These are phyloP conservation scores for Morelia viridis DNA, from an alignment of 2,797 vertebrate species.

Conservation along the genomic window DNA sequence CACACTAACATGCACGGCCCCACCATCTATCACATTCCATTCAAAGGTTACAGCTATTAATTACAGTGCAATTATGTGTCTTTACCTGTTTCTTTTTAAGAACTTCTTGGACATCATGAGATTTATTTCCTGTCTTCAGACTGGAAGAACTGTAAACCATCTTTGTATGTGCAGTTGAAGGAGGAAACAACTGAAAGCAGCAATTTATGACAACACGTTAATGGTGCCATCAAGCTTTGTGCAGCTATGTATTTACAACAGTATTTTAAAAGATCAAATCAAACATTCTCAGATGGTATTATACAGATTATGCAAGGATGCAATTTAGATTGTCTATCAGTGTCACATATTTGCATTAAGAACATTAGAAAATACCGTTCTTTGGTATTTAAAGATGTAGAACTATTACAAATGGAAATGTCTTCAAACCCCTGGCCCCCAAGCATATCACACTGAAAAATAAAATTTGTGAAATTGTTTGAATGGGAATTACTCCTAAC, in stretches of 20 bases:
- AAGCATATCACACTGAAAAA: background rate
- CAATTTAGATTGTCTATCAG: background rate
- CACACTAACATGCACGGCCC: no score
- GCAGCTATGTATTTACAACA: background rate
- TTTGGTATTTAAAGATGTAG: background rate
- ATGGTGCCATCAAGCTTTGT: background rate
- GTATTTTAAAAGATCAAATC: background rate
- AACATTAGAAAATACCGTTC: background rate
- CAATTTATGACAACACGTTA: slow-evolving; percentile 27
- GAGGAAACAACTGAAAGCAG: slow-evolving; percentile 70
- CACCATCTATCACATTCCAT: background rate
- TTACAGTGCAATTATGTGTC: background rate
- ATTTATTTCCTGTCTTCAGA: slow-evolving; percentile 86
- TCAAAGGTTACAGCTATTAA: slow-evolving; percentile 1
- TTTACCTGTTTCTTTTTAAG: slow-evolving; percentile 94
- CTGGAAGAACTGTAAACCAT: slow-evolving; percentile 79
- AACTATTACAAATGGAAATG: background rate
- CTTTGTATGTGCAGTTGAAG: slow-evolving; percentile 80
- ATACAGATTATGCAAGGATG: background rate
- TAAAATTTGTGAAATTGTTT: background rate
- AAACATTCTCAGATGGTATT: background rate
- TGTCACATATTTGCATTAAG: background rate
- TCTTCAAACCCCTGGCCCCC: background rate
- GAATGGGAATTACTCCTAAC: background rate
- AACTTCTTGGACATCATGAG: slow-evolving; percentile 87